phyloP scores from a whole-genome alignment of 2,888 invertebrate genomes.

The Cataglyphis cursor region DNA sequence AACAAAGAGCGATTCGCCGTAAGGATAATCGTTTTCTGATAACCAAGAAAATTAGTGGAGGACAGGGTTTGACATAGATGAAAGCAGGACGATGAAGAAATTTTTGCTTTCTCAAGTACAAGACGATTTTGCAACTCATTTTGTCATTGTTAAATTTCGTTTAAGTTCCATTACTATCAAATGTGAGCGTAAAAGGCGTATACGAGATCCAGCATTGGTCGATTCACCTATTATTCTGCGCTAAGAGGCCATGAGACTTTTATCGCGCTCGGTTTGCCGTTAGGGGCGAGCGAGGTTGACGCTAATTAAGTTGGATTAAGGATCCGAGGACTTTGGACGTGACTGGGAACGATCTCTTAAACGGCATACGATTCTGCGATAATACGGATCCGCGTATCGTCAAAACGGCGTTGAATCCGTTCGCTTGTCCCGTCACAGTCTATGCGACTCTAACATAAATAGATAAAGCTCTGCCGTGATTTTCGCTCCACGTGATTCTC shows the following conservation, averaged over 20 bases:
- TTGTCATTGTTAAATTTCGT: conserved; percentile 20
- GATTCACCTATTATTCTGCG: conserved; percentile 32
- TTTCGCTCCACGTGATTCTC: conserved; percentile 30
- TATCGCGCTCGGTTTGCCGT: conserved; percentile 34
- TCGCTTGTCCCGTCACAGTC: background rate
- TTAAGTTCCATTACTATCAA: conserved; percentile 20
- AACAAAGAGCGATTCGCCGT: background rate
- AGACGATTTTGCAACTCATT: conserved; percentile 14
- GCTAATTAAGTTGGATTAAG: conserved; percentile 58
- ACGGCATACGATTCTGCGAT: conserved; percentile 35
- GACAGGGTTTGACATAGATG: background rate
- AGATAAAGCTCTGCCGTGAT: conserved; percentile 36
- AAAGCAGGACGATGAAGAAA: background rate
- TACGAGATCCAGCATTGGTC: background rate
- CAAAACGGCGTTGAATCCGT: conserved; percentile 7
- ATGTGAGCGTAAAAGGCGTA: background rate
- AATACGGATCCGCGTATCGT: conserved; percentile 28
- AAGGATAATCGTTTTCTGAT: conserved; percentile 14
- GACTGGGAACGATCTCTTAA: conserved; percentile 38
- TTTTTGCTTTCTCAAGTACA: background rate
- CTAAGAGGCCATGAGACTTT: conserved; percentile 35
- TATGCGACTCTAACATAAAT: conserved; percentile 30
- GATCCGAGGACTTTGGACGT: background rate
- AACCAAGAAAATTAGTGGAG: background rate
- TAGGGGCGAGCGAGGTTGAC: conserved; percentile 39